phyloP scores from a whole-genome alignment of 37 sponge, comb jelly and placozoan genomes.

The Bolinopsis microptera region DNA sequence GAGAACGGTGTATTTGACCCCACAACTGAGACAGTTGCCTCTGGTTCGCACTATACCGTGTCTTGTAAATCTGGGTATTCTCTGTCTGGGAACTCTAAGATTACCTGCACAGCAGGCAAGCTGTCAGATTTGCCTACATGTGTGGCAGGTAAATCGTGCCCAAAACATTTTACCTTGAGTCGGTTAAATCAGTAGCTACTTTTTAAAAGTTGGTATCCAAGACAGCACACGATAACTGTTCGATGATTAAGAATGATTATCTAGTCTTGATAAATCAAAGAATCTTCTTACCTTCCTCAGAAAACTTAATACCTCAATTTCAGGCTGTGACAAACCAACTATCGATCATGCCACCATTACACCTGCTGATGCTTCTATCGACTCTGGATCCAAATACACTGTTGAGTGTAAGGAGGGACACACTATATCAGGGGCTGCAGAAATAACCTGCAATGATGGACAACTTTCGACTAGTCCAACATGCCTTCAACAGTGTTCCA shows the following conservation, averaged over 20 bases:
- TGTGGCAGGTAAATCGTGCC: background rate
- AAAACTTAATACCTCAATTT: too few relatives aligned
- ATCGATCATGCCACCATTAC: background rate
- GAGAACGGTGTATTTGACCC: background rate
- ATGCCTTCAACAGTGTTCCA: background rate
- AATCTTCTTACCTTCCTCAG: too few relatives aligned
- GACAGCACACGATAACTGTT: too few relatives aligned
- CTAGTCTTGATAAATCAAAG: too few relatives aligned
- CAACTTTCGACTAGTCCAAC: slow-evolving; percentile 6
- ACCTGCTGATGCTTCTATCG: background rate
- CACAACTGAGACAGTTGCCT: background rate
- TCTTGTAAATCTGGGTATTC: background rate
- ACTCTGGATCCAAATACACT: background rate
- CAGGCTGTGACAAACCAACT: background rate
- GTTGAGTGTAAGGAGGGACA: background rate
- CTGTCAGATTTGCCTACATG: background rate
- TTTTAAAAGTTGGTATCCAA: too few relatives aligned
- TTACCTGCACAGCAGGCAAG: background rate
- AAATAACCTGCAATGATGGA: slow-evolving; percentile 11
- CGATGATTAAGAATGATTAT: too few relatives aligned
- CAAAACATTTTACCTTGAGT: too few relatives aligned
- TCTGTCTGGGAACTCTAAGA: background rate
- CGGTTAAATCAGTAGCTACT: too few relatives aligned
- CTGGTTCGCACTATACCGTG: background rate
- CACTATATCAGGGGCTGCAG: background rate